These are phyloP conservation scores for Ceyx cyanopectus DNA, from an alignment of 2,113 vertebrate species.

Conservation along the genomic window DNA sequence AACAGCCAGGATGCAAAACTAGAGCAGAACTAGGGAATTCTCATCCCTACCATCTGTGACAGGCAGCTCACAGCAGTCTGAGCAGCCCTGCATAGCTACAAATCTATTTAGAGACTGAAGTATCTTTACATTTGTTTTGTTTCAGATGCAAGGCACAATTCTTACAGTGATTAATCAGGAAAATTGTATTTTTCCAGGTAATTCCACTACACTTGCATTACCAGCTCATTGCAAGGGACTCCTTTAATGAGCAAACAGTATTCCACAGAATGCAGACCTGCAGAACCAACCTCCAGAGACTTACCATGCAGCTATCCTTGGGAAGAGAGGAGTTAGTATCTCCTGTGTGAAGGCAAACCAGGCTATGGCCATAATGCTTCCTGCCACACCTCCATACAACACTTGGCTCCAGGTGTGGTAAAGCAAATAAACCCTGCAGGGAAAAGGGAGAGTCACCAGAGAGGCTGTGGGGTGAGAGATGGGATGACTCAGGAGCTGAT, in stretches of 20 bases:
- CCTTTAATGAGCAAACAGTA: not conserved
- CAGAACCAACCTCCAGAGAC: not conserved
- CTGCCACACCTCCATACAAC: constrained; percentile 90
- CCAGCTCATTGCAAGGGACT: not conserved
- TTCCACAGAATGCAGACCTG: not conserved
- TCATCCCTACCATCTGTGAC: not conserved
- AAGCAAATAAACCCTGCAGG: constrained; percentile 92
- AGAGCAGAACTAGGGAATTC: not conserved
- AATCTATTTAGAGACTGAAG: not conserved
- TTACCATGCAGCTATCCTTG: constrained; percentile 98
- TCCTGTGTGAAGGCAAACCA: constrained; percentile 98
- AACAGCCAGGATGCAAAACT: not conserved
- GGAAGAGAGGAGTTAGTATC: constrained; percentile 95
- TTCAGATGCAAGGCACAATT: not conserved
- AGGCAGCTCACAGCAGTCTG: not conserved
- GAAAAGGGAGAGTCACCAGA: constrained; percentile 19
- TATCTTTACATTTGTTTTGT: not conserved
- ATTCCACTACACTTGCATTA: not conserved
- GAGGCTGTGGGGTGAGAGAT: not conserved
- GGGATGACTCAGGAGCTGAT: not conserved
- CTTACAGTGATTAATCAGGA: not conserved
- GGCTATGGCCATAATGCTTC: constrained; percentile 87
- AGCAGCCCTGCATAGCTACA: not conserved
- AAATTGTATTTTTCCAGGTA: not conserved
- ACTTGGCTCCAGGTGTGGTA: constrained; percentile 99